Percentiles rank a stretch among this genome's conserved stretches.
Evolutionary conservation across 2,113 vertebrate genomes (phyloP).

Genomic region (Oreotragus oreotragus): DNA sequence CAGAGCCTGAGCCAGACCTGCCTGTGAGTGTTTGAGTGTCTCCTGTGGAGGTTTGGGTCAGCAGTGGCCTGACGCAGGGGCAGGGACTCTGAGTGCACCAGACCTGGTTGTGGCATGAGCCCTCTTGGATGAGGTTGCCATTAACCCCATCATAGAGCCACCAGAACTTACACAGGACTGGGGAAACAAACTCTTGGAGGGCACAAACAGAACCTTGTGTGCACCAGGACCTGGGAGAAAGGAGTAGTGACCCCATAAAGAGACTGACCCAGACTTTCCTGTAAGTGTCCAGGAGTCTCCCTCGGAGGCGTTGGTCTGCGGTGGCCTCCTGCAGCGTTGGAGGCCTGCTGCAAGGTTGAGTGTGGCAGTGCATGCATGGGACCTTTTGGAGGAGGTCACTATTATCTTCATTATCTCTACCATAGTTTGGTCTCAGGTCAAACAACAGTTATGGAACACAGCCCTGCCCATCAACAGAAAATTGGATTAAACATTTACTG

Average conservation of each 20-base stretch:
- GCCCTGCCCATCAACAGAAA: background rate
- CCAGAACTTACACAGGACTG: background rate
- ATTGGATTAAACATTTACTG: background rate
- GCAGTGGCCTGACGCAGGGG: background rate
- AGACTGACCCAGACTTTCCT: background rate
- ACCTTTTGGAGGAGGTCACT: background rate
- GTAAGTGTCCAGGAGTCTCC: background rate
- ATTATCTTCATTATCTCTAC: background rate
- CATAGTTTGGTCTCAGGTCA: background rate
- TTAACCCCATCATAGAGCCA: background rate
- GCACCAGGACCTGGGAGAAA: background rate
- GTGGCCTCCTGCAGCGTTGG: background rate
- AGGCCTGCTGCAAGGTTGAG: background rate
- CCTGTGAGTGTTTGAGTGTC: background rate
- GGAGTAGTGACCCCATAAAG: background rate
- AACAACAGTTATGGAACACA: background rate
- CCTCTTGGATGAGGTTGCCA: background rate
- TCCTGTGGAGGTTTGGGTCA: background rate
- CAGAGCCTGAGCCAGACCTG: background rate
- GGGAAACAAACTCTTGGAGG: background rate
- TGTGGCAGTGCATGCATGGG: background rate
- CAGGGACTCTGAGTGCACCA: background rate
- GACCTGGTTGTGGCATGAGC: background rate
- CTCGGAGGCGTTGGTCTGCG: fast-evolving
- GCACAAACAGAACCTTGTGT: background rate